These are phyloP conservation scores for Perca schrenkii DNA, from an alignment of 2,113 vertebrate genomes.

Conservation along the genomic window DNA sequence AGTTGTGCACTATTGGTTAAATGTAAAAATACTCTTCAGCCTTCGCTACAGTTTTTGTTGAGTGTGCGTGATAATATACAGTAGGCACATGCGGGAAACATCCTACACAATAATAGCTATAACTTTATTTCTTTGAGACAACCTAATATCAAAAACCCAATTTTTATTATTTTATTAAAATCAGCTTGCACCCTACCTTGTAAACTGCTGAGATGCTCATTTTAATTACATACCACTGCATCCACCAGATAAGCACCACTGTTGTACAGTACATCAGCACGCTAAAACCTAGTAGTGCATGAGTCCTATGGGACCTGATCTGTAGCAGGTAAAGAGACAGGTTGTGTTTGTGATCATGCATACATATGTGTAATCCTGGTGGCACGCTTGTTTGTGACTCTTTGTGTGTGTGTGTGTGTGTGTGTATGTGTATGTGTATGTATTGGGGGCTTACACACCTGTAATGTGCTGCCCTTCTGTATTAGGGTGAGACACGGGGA, in stretches of 20 bases:
- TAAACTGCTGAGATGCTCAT: conserved; percentile 23
- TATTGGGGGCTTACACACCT: conserved; percentile 73
- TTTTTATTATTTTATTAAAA: background rate
- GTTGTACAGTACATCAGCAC: conserved; percentile 26
- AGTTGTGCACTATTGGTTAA: no score
- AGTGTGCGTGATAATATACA: background rate
- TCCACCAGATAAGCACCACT: conserved; percentile 46
- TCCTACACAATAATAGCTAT: background rate
- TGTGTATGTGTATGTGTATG: conserved; percentile 31
- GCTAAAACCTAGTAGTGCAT: conserved; percentile 42
- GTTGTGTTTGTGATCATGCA: conserved; percentile 68
- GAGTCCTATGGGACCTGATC: conserved; percentile 66
- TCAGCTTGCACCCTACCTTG: background rate
- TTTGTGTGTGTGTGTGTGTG: conserved; percentile 29
- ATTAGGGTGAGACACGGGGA: conserved; percentile 78
- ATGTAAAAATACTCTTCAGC: background rate
- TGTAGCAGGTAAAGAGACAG: conserved; percentile 73
- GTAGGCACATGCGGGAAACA: background rate
- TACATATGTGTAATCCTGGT: conserved; percentile 57
- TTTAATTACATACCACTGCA: conserved; percentile 30
- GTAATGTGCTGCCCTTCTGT: conserved; percentile 79
- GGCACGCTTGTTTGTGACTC: conserved; percentile 50
- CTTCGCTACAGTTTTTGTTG: background rate
- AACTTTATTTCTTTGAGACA: background rate
- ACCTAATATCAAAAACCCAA: conserved; percentile 1